These are phyloP conservation scores for Myzus persicae DNA, from an alignment of 1,140 invertebrate species.

Conservation along the genomic window DNA sequence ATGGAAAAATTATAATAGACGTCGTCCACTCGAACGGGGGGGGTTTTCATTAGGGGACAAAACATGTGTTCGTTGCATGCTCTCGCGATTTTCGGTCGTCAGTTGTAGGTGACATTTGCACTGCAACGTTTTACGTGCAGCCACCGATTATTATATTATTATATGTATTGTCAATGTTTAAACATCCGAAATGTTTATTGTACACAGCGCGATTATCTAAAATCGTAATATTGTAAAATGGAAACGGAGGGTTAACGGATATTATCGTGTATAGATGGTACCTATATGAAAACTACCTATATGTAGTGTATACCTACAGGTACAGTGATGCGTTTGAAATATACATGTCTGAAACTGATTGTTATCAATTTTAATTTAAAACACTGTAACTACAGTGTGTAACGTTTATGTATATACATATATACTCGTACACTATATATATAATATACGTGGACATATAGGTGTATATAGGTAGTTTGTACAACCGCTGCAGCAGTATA, in stretches of 20 bases:
- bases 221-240: neutral
- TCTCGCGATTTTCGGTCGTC: neutral
- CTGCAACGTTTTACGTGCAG: slow-evolving; percentile 17
- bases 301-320: too few relatives aligned
- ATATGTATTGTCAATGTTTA: slow-evolving; percentile 26
- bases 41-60: slow-evolving; percentile 46
- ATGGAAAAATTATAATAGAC: slow-evolving; percentile 41
- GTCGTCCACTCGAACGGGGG: slow-evolving; percentile 13
- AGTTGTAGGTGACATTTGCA: slow-evolving; percentile 54
- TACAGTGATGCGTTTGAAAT: neutral
- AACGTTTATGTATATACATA: neutral
- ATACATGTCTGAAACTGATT: neutral
- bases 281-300: too few relatives aligned
- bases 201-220: neutral
- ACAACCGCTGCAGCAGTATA: too few relatives aligned
- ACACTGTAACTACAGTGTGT: neutral
- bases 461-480: too few relatives aligned
- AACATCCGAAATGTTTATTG: slow-evolving; percentile 24
- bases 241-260: neutral
- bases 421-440: neutral
- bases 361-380: slow-evolving; percentile 7
- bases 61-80: slow-evolving; percentile 53
- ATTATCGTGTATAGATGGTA: neutral
- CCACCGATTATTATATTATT: neutral
- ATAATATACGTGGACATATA: too few relatives aligned